Base-by-base conservation (phyloP, 1,140 invertebrate species). In the Zaprionus davidi region DNA sequence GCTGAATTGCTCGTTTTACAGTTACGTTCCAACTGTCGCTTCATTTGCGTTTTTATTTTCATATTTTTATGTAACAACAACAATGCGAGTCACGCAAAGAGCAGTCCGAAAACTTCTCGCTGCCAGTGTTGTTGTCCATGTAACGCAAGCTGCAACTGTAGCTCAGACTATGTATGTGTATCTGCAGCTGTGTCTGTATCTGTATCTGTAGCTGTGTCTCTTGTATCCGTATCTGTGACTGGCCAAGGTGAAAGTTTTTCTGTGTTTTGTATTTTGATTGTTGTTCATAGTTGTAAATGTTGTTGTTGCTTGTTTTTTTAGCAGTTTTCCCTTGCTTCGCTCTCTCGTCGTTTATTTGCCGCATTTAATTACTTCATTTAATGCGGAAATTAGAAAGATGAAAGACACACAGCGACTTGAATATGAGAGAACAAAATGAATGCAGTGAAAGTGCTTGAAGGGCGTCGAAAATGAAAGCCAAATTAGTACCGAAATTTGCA, bases 161-260 rank as follows among this genome's bases (percentile, higher is more conserved):
- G 24, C 24, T 26, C 24, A 26, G 24, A 26, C 24, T 26, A 26
- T 66, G 31, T 34, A 11, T 11, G 2, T 11, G 9, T 34, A 67
- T 46, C n/a, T 46, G 13, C 31, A 57, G 17, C 64, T 36, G 28
- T 2, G n/a, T 13, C 34, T 70, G 49, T 24, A 34, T 13, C 20
- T 70, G 41, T 55, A 46, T 1, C 34, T 64, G 67, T 44, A 28
- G 9, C 56, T 74, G 49, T 59, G 49, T 13, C 68, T 73, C 11
- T 51, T 67, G 62, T 49, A 51, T 34, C 46, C 64, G 49, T 34
- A 28, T n/a, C 24, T 70, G 58, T 70, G 31, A 57, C 53, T 63
- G 53, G 53, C 22, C 63, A 56, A 77, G 75, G 75, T 77, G 75
- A 77, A 77, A 77, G 75, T 77, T 77, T 76, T 77, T 73, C 51